Evolutionary conservation across 2,113 vertebrate genomes (phyloP).

Genomic region (Psephotus haematonotus): DNA sequence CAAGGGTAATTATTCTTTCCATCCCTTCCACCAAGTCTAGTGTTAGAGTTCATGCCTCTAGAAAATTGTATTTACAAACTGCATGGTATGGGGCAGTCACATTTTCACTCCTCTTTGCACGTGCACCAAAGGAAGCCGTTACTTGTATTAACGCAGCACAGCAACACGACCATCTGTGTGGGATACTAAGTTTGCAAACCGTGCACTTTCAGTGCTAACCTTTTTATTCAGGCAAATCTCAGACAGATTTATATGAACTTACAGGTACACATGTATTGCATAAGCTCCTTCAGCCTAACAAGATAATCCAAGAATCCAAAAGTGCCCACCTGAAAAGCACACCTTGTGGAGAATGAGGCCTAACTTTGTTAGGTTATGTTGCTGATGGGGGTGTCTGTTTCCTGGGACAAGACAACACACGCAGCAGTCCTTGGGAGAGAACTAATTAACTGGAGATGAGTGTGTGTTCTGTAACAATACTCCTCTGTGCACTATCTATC

Average conservation of each 20-base stretch:
- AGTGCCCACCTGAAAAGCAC: background rate
- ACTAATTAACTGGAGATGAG: background rate
- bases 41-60: background rate
- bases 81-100: background rate
- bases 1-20: background rate
- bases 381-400: background rate
- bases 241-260: background rate
- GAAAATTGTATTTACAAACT: background rate
- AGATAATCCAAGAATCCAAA: background rate
- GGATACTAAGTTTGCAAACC: background rate
- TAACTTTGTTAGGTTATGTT: background rate
- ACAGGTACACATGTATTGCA: background rate
- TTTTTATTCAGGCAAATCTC: background rate
- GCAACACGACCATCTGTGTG: background rate
- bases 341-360: accelerated
- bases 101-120: background rate
- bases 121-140: background rate
- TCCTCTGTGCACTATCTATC: background rate
- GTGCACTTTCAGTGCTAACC: background rate
- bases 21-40: background rate
- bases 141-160: background rate
- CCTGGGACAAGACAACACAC: background rate
- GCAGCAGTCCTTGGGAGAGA: background rate
- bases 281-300: background rate
- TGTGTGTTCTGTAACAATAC: background rate